Conservation (phyloP, 2,888 invertebrate species). For the Drosophila gaucha region DNA sequence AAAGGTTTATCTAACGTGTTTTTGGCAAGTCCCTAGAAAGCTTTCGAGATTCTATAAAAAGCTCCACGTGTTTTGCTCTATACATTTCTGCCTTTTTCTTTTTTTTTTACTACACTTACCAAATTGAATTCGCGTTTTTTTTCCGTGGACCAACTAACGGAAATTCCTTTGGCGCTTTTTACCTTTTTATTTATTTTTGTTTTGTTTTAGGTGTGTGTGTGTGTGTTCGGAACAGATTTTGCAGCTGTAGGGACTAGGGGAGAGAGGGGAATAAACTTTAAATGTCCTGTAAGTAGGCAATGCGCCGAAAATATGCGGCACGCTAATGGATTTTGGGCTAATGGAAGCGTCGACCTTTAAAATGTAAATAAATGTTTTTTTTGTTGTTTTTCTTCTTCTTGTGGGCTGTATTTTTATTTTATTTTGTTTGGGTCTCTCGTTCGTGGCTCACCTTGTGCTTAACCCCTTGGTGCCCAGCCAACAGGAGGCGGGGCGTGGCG, state of each 20-base stretch:
- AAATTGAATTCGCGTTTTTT: slow-evolving; percentile 46
- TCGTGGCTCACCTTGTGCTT: slow-evolving; percentile 59
- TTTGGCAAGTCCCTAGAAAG: slow-evolving; percentile 8
- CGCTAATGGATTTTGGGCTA: slow-evolving; percentile 76
- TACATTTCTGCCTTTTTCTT: slow-evolving; percentile 11
- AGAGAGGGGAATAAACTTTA: slow-evolving; percentile 53
- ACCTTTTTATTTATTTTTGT: slow-evolving; percentile 10
- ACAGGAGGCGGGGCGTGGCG: neutral
- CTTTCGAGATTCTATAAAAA: slow-evolving; percentile 22
- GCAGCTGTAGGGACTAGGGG: slow-evolving; percentile 31
- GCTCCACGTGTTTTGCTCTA: slow-evolving; percentile 8
- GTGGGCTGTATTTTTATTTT: slow-evolving; percentile 8
- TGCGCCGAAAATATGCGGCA: slow-evolving; percentile 67
- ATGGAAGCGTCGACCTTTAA: slow-evolving; percentile 75
- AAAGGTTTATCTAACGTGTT: slow-evolving; percentile 27
- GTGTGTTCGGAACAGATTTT: slow-evolving; percentile 35
- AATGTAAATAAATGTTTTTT: slow-evolving; percentile 71
- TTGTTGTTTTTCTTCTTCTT: slow-evolving; percentile 14
- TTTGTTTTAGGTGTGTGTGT: slow-evolving; percentile 17
- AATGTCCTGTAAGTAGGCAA: slow-evolving; percentile 67
- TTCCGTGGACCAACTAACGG: slow-evolving; percentile 16
- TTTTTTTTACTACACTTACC: slow-evolving; percentile 19
- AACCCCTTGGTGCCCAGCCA: slow-evolving; percentile 57
- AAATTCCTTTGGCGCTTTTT: slow-evolving; percentile 35
- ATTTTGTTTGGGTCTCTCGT: slow-evolving; percentile 10